Evolutionary conservation across 2,113 vertebrate genomes (phyloP), one percentile per base, ranked within the genome.

Genomic region (Pangasianodon hypophthalmus): DNA sequence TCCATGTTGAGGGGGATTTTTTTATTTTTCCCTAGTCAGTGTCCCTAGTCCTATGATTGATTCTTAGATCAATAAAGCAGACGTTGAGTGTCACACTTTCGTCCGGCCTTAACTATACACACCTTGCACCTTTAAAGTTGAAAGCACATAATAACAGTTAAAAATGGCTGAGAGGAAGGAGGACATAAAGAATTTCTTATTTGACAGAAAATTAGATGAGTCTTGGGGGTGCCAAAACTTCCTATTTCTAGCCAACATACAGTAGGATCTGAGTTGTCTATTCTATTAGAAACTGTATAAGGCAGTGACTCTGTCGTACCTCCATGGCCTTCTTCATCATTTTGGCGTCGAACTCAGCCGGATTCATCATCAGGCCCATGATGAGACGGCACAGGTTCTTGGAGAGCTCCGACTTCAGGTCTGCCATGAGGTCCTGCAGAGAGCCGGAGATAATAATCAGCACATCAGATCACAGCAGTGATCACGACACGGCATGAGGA

Each of bases 261-360:
- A n/a, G 14, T 7, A 79, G 73, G 11, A 26, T 56, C 54, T 24
- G 54, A 41, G 32, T 13, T 80, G 11, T 52, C 16, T 85, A 4
- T n/a, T 86, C 41, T 50, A 10, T 32, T n/a, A 16, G 21, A 16
- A 48, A 46, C 6, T 10, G 3, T n/a, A 67, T 50, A 3, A 54
- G 50, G 37, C 56, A 16, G 37, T 32, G 26, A 2, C 13, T 52
- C 62, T 32, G 26, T 19, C 7, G 7, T 52, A 97, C 98, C 97
- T 98, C 97, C 91, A 99, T 98, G 0, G 98, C 98, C 91, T 99
- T 99, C 94, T 95, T 97, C 95, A 99, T 96, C 95, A 99, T 99
- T 94, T 98, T 99, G 93, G 98, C 98, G 37, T 99, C 97, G 7
- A 98, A 99, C 92, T 98, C 97, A 0, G 97, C 96, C 0, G 98